A percentile compares a stretch with the other conserved stretches of the same genome.
phyloP scores from a whole-genome alignment of 2,888 invertebrate genomes.

The Synanthedon andrenaeformis region DNA sequence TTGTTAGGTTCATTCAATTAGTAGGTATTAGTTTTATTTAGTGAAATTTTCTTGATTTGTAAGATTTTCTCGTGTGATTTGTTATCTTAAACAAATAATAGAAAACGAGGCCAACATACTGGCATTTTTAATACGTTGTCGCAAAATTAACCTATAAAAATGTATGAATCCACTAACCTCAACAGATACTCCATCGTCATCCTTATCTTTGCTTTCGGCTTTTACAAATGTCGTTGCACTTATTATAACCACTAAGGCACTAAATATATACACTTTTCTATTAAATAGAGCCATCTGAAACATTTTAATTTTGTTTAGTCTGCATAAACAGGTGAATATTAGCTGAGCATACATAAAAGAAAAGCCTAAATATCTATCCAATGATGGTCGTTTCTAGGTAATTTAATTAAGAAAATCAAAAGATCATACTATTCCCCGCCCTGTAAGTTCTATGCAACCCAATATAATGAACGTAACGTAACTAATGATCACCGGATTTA shows the following conservation, averaged over 20 bases:
- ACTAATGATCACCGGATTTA: constrained; percentile 38
- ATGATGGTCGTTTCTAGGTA: constrained; percentile 12
- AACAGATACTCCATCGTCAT: constrained; percentile 48
- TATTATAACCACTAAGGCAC: constrained; percentile 38
- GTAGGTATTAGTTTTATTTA: too few relatives aligned
- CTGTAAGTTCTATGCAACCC: too few relatives aligned
- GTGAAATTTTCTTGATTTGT: too few relatives aligned
- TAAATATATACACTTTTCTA: constrained; percentile 28
- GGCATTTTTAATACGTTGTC: too few relatives aligned
- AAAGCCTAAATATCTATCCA: background rate
- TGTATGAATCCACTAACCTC: constrained; percentile 38
- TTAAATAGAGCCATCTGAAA: constrained; percentile 57
- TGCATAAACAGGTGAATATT: too few relatives aligned
- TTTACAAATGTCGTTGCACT: constrained; percentile 20
- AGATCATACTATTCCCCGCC: constrained; percentile 2
- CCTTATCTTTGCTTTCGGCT: constrained; percentile 30
- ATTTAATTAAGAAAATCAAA: constrained; percentile 30
- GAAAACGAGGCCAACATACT: too few relatives aligned
- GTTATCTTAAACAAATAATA: too few relatives aligned
- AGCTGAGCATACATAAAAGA: background rate
- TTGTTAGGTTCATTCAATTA: too few relatives aligned
- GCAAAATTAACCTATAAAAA: constrained; percentile 1
- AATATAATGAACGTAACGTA: too few relatives aligned
- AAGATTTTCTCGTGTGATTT: too few relatives aligned
- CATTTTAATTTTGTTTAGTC: background rate